phyloP scores from a whole-genome alignment of 2,888 invertebrate genomes.

The Apocheima hispidaria region DNA sequence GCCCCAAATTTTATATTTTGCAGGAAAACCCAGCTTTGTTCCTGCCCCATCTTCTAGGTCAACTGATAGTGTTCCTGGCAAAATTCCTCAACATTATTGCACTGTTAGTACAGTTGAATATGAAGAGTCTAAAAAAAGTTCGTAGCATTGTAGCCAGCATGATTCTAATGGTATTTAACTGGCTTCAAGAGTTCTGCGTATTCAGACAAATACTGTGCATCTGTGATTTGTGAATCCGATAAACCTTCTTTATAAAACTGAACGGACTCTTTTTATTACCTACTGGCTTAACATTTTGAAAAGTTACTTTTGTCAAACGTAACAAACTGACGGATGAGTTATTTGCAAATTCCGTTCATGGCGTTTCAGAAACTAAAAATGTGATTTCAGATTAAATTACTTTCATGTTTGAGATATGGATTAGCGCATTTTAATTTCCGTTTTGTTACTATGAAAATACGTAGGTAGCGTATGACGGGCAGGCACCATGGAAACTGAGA shows the following conservation, averaged over 20 bases:
- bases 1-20: slow-evolving; percentile 34
- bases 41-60: slow-evolving; percentile 67
- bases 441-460: slow-evolving; percentile 48
- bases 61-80: slow-evolving; percentile 58
- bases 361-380: slow-evolving; percentile 1
- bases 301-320: neutral
- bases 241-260: slow-evolving; percentile 3
- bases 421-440: slow-evolving; percentile 31
- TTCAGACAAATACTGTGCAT: slow-evolving; percentile 68
- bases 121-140: slow-evolving; percentile 52
- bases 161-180: slow-evolving; percentile 67
- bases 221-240: slow-evolving; percentile 63
- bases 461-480: slow-evolving; percentile 39
- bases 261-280: neutral
- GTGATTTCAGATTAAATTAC: neutral
- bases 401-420: slow-evolving; percentile 54
- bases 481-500: slow-evolving; percentile 69
- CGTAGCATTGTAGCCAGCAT: slow-evolving; percentile 58
- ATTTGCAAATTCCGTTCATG: neutral
- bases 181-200: slow-evolving; percentile 76
- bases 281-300: neutral
- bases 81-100: slow-evolving; percentile 59
- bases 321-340: neutral
- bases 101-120: slow-evolving; percentile 53
- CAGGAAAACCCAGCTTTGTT: slow-evolving; percentile 75